Conservation (phyloP, 2,888 invertebrate genomes). For the Scrobipalpa costella region DNA sequence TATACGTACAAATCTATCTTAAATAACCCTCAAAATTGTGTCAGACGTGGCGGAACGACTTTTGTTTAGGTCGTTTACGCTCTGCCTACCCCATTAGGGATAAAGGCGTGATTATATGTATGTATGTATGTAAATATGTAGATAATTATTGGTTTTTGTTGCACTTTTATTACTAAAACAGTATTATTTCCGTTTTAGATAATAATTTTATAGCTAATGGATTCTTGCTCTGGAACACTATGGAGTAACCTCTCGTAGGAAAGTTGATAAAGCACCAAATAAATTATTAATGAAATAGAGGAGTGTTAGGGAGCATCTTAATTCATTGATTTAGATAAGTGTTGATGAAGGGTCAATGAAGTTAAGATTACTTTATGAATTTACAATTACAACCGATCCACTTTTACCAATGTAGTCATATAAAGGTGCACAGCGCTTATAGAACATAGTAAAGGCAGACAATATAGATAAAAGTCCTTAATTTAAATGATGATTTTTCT, state of each 20-base stretch:
- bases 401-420: not conserved
- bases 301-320: conserved; percentile 9
- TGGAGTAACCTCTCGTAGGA: conserved; percentile 1
- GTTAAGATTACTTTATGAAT: not conserved
- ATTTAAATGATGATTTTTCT: no score
- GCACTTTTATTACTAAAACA: no score
- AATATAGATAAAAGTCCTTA: no score
- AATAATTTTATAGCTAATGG: not conserved
- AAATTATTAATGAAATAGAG: conserved; percentile 7
- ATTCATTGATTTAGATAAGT: conserved; percentile 17
- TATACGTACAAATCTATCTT: no score
- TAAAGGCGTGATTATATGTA: no score
- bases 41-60: no score
- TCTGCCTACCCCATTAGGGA: no score
- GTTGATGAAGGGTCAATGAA: not conserved
- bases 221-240: not conserved
- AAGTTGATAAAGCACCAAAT: conserved; percentile 13
- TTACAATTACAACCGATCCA: not conserved
- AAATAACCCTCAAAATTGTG: no score
- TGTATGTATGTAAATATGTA: no score
- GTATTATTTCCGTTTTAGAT: not conserved
- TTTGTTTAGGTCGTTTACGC: no score
- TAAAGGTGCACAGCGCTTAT: not conserved
- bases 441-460: no score
- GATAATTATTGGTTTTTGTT: no score